These are phyloP conservation scores for Eupithecia subumbrata DNA, from an alignment of 2,888 invertebrate genomes.

Conservation along the genomic window DNA sequence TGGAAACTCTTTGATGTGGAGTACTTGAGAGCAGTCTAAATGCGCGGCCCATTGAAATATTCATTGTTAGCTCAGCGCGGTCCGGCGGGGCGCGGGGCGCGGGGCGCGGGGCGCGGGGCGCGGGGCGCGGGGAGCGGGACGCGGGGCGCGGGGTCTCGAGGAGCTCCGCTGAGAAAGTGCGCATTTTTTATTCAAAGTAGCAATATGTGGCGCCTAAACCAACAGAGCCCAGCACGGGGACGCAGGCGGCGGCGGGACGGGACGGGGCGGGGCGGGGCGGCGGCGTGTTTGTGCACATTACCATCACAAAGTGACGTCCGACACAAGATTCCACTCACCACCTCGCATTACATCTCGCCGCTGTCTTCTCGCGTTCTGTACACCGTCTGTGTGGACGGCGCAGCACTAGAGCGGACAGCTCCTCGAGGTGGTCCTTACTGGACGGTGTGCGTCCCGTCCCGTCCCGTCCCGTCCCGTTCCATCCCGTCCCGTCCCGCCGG, in stretches of 20 bases:
- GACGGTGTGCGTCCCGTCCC: no score
- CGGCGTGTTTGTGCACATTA: slow-evolving; percentile 58
- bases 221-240: slow-evolving; percentile 53
- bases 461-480: not conserved
- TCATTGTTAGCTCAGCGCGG: slow-evolving; percentile 33
- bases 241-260: slow-evolving; percentile 38
- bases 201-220: slow-evolving; percentile 76
- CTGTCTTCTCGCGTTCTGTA: no score
- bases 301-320: not conserved
- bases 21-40: slow-evolving; percentile 26
- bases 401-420: no score
- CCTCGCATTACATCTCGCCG: no score
- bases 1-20: slow-evolving; percentile 23
- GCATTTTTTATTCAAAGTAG: slow-evolving; percentile 77
- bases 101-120: slow-evolving; percentile 35
- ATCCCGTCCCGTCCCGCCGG: not conserved
- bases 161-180: slow-evolving; percentile 56
- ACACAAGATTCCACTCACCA: no score
- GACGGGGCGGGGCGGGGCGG: slow-evolving; percentile 36
- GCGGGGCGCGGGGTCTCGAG: slow-evolving; percentile 41
- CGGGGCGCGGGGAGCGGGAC: slow-evolving; percentile 6
- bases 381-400: no score
- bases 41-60: slow-evolving; percentile 30
- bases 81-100: slow-evolving; percentile 52
- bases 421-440: no score